These are phyloP conservation scores for Pocillopora verrucosa DNA, from an alignment of 64 coral and sea anemone species.

Conservation along the genomic window DNA sequence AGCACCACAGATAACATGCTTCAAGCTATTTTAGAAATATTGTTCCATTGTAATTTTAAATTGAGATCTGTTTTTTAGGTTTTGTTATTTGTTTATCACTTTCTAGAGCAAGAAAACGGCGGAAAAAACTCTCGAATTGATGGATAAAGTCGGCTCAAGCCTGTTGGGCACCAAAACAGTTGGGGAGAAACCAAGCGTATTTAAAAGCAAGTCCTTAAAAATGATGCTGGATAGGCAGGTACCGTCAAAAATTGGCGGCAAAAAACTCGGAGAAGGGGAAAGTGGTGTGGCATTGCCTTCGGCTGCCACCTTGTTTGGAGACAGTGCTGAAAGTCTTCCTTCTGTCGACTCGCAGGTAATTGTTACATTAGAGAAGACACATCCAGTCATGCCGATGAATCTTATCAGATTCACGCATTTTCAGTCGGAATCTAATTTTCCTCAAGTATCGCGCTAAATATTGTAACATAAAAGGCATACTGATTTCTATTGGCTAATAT, in stretches of 20 bases:
- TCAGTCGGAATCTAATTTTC: too few species aligned
- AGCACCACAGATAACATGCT: too few species aligned
- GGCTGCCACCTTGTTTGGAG: constrained; percentile 62
- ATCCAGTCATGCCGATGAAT: too few species aligned
- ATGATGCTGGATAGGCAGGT: constrained; percentile 75
- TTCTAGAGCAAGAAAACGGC: constrained; percentile 75
- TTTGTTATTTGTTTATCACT: background rate
- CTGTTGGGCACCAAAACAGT: constrained; percentile 75
- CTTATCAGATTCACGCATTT: too few species aligned
- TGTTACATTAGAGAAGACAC: background rate
- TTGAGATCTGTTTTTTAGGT: background rate
- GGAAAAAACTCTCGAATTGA: constrained; percentile 62
- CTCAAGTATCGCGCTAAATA: too few species aligned
- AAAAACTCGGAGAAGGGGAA: constrained; percentile 63
- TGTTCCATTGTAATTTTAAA: constrained; percentile 16
- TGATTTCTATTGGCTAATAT: too few species aligned
- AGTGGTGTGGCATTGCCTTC: constrained; percentile 71
- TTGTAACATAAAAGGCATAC: too few species aligned
- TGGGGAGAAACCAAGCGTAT: constrained; percentile 81
- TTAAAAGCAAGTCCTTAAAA: constrained; percentile 53
- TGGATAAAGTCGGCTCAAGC: constrained; percentile 83
- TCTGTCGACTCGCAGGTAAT: constrained; percentile 87
- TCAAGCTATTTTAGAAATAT: too few species aligned
- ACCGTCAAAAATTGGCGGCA: constrained; percentile 81
- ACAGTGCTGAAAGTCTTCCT: constrained; percentile 28